phyloP scores from a whole-genome alignment of 2,113 vertebrate species.

The Tragulus kanchil region DNA sequence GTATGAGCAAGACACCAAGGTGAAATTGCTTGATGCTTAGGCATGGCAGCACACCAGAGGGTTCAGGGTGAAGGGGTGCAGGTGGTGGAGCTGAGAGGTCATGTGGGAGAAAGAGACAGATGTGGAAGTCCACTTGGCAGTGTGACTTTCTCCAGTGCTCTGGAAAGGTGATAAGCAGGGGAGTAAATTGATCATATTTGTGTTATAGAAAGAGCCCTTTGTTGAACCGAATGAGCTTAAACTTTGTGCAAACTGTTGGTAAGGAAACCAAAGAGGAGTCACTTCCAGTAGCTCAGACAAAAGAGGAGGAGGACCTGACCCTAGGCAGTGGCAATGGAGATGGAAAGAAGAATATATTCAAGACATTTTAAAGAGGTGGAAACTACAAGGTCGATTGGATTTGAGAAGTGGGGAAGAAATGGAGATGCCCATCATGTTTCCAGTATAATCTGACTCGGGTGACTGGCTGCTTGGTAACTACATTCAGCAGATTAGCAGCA shows the following conservation, averaged over 20 bases:
- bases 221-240: slow-evolving; percentile 14
- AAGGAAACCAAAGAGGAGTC: not conserved
- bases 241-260: not conserved
- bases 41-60: not conserved
- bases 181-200: not conserved
- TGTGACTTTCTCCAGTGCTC: not conserved
- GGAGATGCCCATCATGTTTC: not conserved
- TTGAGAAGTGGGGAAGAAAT: not conserved
- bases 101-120: not conserved
- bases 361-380: not conserved
- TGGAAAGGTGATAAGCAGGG: not conserved
- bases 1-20: not conserved
- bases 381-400: not conserved
- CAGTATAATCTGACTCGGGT: not conserved
- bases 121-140: not conserved
- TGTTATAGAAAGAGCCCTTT: slow-evolving; percentile 44
- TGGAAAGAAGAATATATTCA: not conserved
- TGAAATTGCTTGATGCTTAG: not conserved
- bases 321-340: not conserved
- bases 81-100: not conserved
- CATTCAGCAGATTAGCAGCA: not conserved
- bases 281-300: not conserved
- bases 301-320: not conserved
- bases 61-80: not conserved
- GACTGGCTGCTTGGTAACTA: not conserved